Evolutionary conservation across 2,888 invertebrate species (phyloP).

Genomic region (Mesopsocus fuscifrons): DNA sequence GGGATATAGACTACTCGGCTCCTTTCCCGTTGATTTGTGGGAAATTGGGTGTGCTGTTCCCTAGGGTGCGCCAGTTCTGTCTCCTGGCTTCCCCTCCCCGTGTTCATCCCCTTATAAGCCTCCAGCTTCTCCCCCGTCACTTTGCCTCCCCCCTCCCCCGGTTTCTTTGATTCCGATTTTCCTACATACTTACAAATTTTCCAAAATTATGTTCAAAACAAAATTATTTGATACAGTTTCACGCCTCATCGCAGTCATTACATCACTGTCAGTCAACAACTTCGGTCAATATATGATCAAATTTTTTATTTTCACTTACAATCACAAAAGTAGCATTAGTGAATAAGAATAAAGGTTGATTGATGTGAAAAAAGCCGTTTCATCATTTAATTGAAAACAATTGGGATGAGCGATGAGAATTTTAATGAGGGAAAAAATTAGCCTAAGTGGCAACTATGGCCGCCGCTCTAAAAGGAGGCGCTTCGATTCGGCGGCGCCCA

Average conservation of each 20-base stretch:
- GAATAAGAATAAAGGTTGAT: too few species aligned
- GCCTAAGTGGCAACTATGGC: slow-evolving; percentile 9
- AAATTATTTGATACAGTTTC: too few species aligned
- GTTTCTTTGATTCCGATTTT: too few species aligned
- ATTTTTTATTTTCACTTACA: background rate
- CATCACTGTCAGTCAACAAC: too few species aligned
- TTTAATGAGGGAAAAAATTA: slow-evolving; percentile 10
- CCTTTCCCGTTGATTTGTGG: too few species aligned
- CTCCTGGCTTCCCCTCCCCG: background rate
- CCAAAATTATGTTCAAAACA: slow-evolving; percentile 3
- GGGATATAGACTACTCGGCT: too few species aligned
- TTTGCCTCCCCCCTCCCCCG: background rate
- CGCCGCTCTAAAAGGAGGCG: slow-evolving; percentile 1
- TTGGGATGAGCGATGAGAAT: slow-evolving; percentile 8
- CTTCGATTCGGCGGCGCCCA: background rate
- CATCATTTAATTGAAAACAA: slow-evolving; percentile 11
- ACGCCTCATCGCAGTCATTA: too few species aligned
- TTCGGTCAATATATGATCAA: background rate
- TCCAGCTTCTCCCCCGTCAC: background rate
- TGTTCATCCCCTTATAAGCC: background rate
- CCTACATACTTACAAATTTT: too few species aligned
- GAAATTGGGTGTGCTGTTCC: slow-evolving; percentile 1
- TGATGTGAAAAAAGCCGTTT: slow-evolving; percentile 7
- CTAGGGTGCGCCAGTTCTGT: background rate
- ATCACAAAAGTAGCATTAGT: slow-evolving; percentile 7